Evolutionary conservation across 2,888 invertebrate genomes (phyloP).

Genomic region (Leucozona laternaria): DNA sequence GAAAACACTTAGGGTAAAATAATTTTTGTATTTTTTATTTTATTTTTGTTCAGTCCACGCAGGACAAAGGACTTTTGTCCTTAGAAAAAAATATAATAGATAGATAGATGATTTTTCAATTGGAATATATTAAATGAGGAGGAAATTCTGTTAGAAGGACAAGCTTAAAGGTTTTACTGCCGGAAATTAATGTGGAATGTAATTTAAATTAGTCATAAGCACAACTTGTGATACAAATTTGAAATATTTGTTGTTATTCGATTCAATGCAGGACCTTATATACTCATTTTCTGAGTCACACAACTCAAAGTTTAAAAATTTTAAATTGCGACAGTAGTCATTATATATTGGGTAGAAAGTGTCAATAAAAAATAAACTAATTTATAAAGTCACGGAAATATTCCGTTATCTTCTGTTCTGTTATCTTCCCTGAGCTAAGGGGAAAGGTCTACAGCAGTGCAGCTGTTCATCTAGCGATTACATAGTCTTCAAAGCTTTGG

Average conservation of each 20-base stretch:
- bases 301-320: too few species aligned
- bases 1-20: slow-evolving; percentile 56
- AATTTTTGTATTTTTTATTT: slow-evolving; percentile 11
- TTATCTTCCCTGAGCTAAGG: too few species aligned
- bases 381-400: too few species aligned
- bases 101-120: neutral
- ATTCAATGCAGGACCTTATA: neutral
- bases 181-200: slow-evolving; percentile 5
- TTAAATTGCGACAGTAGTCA: too few species aligned
- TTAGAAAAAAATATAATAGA: neutral
- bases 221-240: neutral
- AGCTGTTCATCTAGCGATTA: too few species aligned
- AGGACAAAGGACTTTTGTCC: neutral
- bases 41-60: neutral
- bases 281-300: too few species aligned
- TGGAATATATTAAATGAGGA: neutral
- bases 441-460: too few species aligned
- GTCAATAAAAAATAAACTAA: too few species aligned
- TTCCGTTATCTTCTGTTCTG: too few species aligned
- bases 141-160: neutral
- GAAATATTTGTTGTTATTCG: neutral
- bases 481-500: too few species aligned
- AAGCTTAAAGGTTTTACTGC: neutral
- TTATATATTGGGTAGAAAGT: too few species aligned
- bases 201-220: neutral